These are phyloP conservation scores for Netelia inedita DNA, from an alignment of 2,888 invertebrate species.

Conservation along the genomic window DNA sequence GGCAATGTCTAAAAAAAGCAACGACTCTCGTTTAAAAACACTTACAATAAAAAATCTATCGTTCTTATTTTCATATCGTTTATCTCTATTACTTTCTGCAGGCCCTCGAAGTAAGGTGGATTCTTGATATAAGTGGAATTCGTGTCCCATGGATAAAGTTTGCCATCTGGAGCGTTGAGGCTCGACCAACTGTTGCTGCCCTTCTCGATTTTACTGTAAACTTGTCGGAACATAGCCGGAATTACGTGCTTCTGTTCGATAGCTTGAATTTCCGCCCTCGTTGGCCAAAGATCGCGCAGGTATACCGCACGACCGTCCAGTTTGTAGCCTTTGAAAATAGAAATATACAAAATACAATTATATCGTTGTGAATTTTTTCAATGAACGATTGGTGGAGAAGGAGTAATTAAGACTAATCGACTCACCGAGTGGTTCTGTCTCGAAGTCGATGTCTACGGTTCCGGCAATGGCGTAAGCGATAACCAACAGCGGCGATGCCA, in stretches of 20 bases:
- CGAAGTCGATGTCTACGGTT: constrained; percentile 97
- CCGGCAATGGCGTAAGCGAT: constrained; percentile 99
- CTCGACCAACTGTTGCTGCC: constrained; percentile 95
- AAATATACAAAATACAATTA: neutral
- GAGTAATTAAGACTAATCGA: constrained; percentile 34
- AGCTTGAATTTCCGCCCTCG: constrained; percentile 94
- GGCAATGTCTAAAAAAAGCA: constrained; percentile 87
- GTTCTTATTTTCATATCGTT: too few species aligned
- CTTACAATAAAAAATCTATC: too few species aligned
- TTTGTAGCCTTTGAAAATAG: constrained; percentile 74
- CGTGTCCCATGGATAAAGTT: constrained; percentile 96
- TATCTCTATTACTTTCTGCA: constrained; percentile 86
- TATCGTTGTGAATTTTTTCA: neutral
- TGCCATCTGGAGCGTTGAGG: constrained; percentile 91
- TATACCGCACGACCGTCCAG: constrained; percentile 92
- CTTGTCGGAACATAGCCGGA: constrained; percentile 98
- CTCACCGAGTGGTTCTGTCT: constrained; percentile 93
- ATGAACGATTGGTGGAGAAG: neutral
- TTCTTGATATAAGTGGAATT: constrained; percentile 97
- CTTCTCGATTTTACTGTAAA: constrained; percentile 93
- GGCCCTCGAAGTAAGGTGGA: constrained; percentile 97
- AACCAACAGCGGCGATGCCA: constrained; percentile 98
- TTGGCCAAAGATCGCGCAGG: constrained; percentile 98
- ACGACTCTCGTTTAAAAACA: constrained; percentile 10
- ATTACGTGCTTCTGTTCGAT: constrained; percentile 96